Conservation (phyloP, 2,113 vertebrate species). For the Perca fluviatilis region DNA sequence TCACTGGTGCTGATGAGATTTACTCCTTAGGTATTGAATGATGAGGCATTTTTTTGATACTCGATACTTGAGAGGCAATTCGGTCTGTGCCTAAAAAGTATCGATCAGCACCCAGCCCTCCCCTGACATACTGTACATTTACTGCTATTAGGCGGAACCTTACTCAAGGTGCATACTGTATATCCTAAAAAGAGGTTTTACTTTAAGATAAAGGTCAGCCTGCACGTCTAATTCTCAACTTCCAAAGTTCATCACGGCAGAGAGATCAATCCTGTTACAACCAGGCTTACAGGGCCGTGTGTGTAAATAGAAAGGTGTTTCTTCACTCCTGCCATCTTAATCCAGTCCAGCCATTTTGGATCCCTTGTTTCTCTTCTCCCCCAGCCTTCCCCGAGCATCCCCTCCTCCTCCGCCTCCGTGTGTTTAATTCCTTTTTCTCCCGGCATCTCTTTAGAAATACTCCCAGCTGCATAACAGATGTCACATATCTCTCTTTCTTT, state of each 20-base stretch:
- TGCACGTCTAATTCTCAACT: background rate
- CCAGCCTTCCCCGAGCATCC: constrained; percentile 35
- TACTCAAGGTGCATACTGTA: constrained; percentile 28
- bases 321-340: constrained; percentile 66
- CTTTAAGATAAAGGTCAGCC: constrained; percentile 36
- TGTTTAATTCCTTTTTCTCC: constrained; percentile 74
- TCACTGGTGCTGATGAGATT: too few relatives aligned
- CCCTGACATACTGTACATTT: constrained; percentile 25
- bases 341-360: constrained; percentile 75
- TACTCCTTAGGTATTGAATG: too few relatives aligned
- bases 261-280: constrained; percentile 24
- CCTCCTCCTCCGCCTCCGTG: constrained; percentile 54
- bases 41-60: too few relatives aligned
- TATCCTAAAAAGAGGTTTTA: constrained; percentile 35
- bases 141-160: constrained; percentile 44
- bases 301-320: constrained; percentile 50
- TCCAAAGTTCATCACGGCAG: constrained; percentile 32
- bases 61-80: too few relatives aligned
- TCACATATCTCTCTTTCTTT: constrained; percentile 44
- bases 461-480: constrained; percentile 82
- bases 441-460: constrained; percentile 59
- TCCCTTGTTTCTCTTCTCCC: constrained; percentile 59
- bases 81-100: too few relatives aligned
- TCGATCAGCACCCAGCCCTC: too few relatives aligned
- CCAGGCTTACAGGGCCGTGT: constrained; percentile 2